phyloP scores from a whole-genome alignment of 2,888 invertebrate species.

The Agrenia bidenticulata region DNA sequence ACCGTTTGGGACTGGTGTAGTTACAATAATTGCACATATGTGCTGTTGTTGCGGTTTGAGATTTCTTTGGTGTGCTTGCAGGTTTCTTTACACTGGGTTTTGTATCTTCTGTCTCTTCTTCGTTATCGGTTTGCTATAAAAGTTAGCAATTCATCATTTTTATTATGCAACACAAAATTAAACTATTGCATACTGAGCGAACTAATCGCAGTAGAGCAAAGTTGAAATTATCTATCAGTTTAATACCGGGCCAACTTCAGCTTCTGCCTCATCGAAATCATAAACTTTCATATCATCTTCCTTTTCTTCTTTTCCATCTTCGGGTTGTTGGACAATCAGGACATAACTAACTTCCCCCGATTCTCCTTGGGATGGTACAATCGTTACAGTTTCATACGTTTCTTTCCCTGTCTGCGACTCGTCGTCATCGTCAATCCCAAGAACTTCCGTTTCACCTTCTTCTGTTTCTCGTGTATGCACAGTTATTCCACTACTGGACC shows the following conservation, averaged over 20 bases:
- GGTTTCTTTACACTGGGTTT: slow-evolving; percentile 49
- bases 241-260: slow-evolving; percentile 57
- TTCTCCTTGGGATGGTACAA: slow-evolving; percentile 75
- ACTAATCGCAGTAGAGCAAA: no score
- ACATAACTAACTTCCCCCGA: slow-evolving; percentile 84
- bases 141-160: no score
- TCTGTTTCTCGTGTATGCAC: slow-evolving; percentile 39
- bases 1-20: slow-evolving; percentile 85
- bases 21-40: slow-evolving; percentile 88
- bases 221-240: neutral
- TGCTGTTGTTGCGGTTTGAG: slow-evolving; percentile 58
- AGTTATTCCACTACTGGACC: slow-evolving; percentile 29
- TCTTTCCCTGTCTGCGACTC: slow-evolving; percentile 31
- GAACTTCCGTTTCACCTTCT: slow-evolving; percentile 40
- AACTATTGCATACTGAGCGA: no score
- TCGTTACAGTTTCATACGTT: slow-evolving; percentile 62
- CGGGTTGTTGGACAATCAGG: slow-evolving; percentile 76
- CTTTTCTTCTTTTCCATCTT: slow-evolving; percentile 60
- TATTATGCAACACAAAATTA: no score
- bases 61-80: slow-evolving; percentile 59
- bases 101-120: slow-evolving; percentile 53
- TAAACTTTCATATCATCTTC: slow-evolving; percentile 69
- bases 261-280: slow-evolving; percentile 72
- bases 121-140: slow-evolving; percentile 41
- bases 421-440: slow-evolving; percentile 42